Evolutionary conservation across 2,888 invertebrate genomes (phyloP), one percentile per base, ranked within the genome.

Genomic region (Cataglyphis cursor): DNA sequence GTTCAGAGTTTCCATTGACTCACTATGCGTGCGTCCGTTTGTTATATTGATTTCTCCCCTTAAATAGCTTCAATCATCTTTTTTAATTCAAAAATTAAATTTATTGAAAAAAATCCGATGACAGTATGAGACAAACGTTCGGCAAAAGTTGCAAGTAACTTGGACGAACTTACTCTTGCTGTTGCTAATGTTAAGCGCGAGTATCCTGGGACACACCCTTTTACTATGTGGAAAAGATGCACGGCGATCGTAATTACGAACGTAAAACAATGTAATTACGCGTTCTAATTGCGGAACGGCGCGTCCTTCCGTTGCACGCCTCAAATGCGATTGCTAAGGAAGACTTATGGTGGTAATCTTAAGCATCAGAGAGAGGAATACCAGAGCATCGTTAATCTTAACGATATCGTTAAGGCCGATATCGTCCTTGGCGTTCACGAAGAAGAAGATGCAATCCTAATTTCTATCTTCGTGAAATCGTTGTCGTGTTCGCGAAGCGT

Each of bases 281-380:
- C 70, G 90, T 81, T 86, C 84, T 86, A 85, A 89, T 90, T 90
- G 85, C 88, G 85, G 78, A 86, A 88, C 82, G 81, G 81, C 38
- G 57, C n/a, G 65, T 61, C 44, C 41, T 81, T 62, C 51, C 51
- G 21, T 54, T 70, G 51, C 61, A n/a, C 68, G 66, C 8, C 41
- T 62, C 35, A 59, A 44, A 61, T 66, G 66, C 54, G 68, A 81
- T 62, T 41, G 31, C 12, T 51, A 62, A 70, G 81, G 51, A 81
- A 57, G 72, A 80, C 66, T 84, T 76, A 76, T 35, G 44, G 15
- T 28, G 28, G 41, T 41, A 54, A 85, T 76, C 66, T 31, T 51
- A 51, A 61, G 21, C 61, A 54, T n/a, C 18, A 18, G 35, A 35
- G 35, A 35, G 35, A 35, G 41, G 38, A 80, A 80, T 38, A 28